A percentile compares a stretch with the other conserved stretches of the same genome.
Conservation (phyloP, 2,797 vertebrate genomes). For the Coranthus polyacanthus region DNA sequence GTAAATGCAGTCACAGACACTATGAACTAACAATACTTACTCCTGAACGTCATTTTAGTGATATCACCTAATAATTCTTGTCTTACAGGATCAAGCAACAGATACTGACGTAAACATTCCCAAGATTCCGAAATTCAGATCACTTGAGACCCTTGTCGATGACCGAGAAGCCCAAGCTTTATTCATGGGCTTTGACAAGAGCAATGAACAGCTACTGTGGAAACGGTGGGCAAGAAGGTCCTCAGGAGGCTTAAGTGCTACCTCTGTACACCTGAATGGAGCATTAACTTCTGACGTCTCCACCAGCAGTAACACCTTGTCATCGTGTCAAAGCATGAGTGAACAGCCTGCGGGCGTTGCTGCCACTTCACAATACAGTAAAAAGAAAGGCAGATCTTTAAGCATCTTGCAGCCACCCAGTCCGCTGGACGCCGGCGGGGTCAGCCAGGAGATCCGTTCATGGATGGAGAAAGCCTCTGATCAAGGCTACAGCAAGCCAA, state of each 20-base stretch:
- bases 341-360: neutral
- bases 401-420: slow-evolving; percentile 47
- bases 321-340: no score
- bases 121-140: slow-evolving; percentile 49
- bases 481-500: neutral
- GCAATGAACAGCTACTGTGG: slow-evolving; percentile 68
- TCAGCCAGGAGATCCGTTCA: slow-evolving; percentile 47
- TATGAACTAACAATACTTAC: neutral
- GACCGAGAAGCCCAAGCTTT: slow-evolving; percentile 40
- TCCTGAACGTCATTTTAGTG: neutral
- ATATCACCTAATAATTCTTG: neutral
- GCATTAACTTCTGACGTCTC: neutral
- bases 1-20: neutral
- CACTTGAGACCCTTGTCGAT: slow-evolving; percentile 15
- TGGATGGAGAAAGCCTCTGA: slow-evolving; percentile 60
- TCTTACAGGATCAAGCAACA: slow-evolving; percentile 48
- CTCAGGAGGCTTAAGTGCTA: slow-evolving; percentile 12
- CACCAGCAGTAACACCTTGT: no score
- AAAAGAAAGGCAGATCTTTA: slow-evolving; percentile 7
- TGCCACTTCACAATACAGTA: slow-evolving; percentile 2
- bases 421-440: slow-evolving; percentile 35
- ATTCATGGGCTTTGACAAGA: slow-evolving; percentile 46
- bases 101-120: slow-evolving; percentile 10
- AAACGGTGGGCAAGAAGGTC: slow-evolving; percentile 59
- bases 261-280: neutral